Evolutionary conservation across 2,797 vertebrate species (phyloP).

Genomic region (Leucoraja ocellata): DNA sequence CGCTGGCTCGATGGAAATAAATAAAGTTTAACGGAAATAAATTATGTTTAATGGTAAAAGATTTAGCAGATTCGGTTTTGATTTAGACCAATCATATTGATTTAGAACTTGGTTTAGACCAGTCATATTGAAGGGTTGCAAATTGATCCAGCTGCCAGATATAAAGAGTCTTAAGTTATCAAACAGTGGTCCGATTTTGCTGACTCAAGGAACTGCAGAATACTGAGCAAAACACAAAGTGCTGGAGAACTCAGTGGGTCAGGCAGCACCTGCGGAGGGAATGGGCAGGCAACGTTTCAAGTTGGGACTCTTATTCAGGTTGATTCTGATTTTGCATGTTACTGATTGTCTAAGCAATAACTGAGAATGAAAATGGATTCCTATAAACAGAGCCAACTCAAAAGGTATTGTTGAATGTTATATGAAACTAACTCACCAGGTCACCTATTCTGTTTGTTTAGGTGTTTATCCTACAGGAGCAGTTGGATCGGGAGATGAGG

Average conservation of each 20-base stretch:
- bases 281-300: no score
- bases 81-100: neutral
- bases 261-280: no score
- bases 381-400: neutral
- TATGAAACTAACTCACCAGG: neutral
- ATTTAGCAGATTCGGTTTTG: neutral
- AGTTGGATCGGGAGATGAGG: constrained; percentile 59
- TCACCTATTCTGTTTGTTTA: constrained; percentile 45
- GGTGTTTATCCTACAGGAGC: constrained; percentile 63
- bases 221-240: no score
- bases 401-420: neutral
- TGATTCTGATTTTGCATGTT: neutral
- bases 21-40: neutral
- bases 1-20: no score
- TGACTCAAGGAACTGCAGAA: no score
- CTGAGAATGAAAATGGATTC: neutral
- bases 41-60: neutral
- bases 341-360: neutral
- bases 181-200: neutral
- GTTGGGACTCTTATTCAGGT: no score
- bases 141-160: neutral
- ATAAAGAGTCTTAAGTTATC: neutral
- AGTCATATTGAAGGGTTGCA: neutral
- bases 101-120: no score
- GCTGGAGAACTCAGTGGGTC: no score